Evolutionary conservation across 2,888 invertebrate species (phyloP).

Genomic region (Halictus ligatus): DNA sequence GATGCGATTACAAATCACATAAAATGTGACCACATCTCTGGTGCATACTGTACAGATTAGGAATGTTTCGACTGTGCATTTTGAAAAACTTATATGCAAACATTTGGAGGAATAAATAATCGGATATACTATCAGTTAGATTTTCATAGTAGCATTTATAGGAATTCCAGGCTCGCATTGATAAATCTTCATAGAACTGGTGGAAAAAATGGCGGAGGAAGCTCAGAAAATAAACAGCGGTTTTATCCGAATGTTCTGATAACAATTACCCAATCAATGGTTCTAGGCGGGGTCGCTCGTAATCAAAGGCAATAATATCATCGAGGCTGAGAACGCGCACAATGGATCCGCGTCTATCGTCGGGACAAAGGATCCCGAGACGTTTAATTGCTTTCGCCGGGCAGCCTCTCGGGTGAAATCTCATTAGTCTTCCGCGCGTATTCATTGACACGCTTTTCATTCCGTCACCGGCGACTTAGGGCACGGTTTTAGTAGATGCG

Average conservation of each 20-base stretch:
- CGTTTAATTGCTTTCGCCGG: constrained; percentile 48
- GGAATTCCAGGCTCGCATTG: too few relatives aligned
- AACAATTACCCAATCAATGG: constrained; percentile 20
- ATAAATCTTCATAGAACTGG: too few relatives aligned
- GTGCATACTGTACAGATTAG: too few relatives aligned
- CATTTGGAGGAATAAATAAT: too few relatives aligned
- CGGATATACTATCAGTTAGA: too few relatives aligned
- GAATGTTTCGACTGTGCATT: too few relatives aligned
- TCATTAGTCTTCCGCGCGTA: constrained; percentile 42
- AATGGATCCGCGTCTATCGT: constrained; percentile 27
- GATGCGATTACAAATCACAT: too few relatives aligned
- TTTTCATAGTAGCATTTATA: too few relatives aligned
- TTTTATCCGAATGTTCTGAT: neutral
- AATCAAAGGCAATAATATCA: constrained; percentile 37
- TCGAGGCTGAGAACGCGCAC: neutral
- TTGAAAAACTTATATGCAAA: too few relatives aligned
- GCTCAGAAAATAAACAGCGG: neutral
- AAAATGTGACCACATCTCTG: too few relatives aligned
- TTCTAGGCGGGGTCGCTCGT: neutral
- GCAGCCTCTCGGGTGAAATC: constrained; percentile 32
- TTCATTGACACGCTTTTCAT: constrained; percentile 50
- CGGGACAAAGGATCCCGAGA: constrained; percentile 31
- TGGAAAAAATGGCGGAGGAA: neutral
- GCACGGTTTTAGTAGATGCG: neutral
- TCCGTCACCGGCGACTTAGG: constrained; percentile 10